Base-by-base conservation (phyloP, 2,113 vertebrate genomes). In the Corapipo altera region DNA sequence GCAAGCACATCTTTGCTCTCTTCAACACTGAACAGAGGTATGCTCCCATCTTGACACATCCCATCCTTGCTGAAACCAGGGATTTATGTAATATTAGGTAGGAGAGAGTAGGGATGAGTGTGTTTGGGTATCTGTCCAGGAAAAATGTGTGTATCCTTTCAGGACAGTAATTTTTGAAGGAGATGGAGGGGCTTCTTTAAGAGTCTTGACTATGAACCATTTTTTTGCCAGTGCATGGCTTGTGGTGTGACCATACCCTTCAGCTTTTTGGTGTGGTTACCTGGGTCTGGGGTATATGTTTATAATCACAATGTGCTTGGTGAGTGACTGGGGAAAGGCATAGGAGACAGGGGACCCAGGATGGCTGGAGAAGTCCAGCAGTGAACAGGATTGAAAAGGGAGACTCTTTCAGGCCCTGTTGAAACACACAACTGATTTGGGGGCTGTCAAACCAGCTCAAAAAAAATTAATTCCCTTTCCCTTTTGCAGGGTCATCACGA, bases 21-120 rank as follows among this genome's bases (percentile, higher is more conserved):
- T 99, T 99, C 97, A 99, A 99, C 98, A 99, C 99, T 0, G 99
- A 99, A 86, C 99, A 99, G 98, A 99, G 99, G 99, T 99, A 74
- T 41, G 94, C 5, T 55, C 27, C 6, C 17, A 24, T 73, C 49
- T 15, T 58, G 30, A 19, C 28, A 15, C 2, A 0, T 26, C 49
- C 46, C 39, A 41, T 41, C 39, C 9, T 39, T 71, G 27, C 35
- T 71, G 79, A 51, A 83, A 46, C 44, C 26, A 15, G 37, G 37
- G 54, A 23, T 86, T 70, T 33, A 8, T 37, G 27, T 65, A 35
- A 17, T 28, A 23, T 6, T 58, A 39, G 32, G 4, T 52, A n/a
- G 23, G 27, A 71, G 11, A 7, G 33, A 32, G 26, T 32, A 57
- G 43, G 54, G 18, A 15, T 58, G 35, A n/a, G 54, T 33, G 13